phyloP scores from a whole-genome alignment of 2,888 invertebrate species.

The Brenthis ino region DNA sequence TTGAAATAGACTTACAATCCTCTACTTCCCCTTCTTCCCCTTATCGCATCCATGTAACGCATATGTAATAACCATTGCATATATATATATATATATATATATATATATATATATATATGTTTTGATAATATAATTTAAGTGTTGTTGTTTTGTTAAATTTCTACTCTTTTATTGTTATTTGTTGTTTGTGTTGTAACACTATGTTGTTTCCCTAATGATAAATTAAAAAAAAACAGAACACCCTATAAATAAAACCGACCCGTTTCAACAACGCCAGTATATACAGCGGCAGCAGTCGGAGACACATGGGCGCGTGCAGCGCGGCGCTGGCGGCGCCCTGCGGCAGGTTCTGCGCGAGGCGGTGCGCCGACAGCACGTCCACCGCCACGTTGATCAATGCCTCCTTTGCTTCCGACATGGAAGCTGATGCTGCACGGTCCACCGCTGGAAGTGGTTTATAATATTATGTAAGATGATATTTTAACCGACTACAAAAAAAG shows the following conservation, averaged over 20 bases:
- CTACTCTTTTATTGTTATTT: too few species aligned
- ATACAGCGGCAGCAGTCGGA: conserved; percentile 93
- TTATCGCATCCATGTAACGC: too few species aligned
- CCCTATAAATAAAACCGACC: conserved; percentile 71
- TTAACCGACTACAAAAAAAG: neutral
- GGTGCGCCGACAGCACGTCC: conserved; percentile 85
- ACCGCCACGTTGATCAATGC: conserved; percentile 97
- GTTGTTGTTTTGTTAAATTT: too few species aligned
- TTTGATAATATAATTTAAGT: too few species aligned
- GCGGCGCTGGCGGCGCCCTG: conserved; percentile 70
- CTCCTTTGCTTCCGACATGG: conserved; percentile 95
- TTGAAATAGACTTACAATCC: too few species aligned
- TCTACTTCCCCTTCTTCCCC: too few species aligned
- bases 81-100: too few species aligned
- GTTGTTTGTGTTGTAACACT: too few species aligned
- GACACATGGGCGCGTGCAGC: conserved; percentile 88
- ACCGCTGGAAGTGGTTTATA: conserved; percentile 84
- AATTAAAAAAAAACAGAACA: too few species aligned
- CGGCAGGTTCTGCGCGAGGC: conserved; percentile 83
- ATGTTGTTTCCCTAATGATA: too few species aligned
- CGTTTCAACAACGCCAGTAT: conserved; percentile 94
- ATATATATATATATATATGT: too few species aligned
- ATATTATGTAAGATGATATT: neutral
- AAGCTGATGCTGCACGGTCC: conserved; percentile 93
- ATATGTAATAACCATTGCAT: too few species aligned